Percentiles rank a stretch among this genome's conserved stretches.
phyloP scores from a whole-genome alignment of 2,888 invertebrate species.

The Pheosia gnoma region DNA sequence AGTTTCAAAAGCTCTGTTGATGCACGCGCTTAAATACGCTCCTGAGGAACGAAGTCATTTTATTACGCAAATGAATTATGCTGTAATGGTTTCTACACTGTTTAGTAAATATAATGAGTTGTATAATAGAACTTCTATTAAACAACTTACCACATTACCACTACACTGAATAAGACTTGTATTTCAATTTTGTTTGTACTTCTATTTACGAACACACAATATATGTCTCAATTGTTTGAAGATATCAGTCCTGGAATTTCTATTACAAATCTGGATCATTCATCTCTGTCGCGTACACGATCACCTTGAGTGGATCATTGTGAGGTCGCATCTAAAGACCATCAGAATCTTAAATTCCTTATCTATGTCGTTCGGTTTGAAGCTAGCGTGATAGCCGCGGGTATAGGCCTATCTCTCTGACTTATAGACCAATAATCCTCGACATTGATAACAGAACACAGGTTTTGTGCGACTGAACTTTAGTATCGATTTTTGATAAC shows the following conservation, averaged over 20 bases:
- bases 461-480: neutral
- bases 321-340: constrained; percentile 1
- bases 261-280: neutral
- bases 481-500: neutral
- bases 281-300: neutral
- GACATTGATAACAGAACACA: constrained; percentile 5
- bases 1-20: constrained; percentile 11
- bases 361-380: constrained; percentile 9
- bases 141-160: no score
- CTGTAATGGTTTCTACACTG: neutral
- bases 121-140: no score
- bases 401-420: constrained; percentile 9
- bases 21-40: neutral
- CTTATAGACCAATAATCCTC: constrained; percentile 14
- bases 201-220: no score
- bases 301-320: constrained; percentile 2
- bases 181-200: no score
- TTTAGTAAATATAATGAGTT: neutral
- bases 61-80: neutral
- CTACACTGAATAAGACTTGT: no score
- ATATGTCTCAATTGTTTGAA: no score
- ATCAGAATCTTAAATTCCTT: constrained; percentile 16
- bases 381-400: constrained; percentile 11
- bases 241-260: neutral
- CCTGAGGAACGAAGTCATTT: neutral